Base-by-base conservation (phyloP, 2,888 invertebrate species). In the Philaethria dido region DNA sequence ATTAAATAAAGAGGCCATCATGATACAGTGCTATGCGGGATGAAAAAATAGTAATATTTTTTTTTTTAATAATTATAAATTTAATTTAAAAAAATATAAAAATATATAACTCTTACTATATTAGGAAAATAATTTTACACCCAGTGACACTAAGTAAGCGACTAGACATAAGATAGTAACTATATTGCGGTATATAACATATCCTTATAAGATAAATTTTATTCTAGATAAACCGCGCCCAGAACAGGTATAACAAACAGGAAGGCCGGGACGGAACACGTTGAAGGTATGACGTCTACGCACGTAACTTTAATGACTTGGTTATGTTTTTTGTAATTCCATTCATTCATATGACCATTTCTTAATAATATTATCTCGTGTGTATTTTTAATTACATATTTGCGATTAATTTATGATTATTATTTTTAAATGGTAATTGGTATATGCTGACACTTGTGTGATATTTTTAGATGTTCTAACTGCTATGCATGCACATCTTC, bases 211-310 rank as follows among this genome's bases (percentile, higher is more conserved):
- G 22, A 20, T n/a, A 39, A 42, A 11, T 55, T 14, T 55, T 55
- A 45, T 18, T 45, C 45, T 45, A 45, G 39, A 13, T 42, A 36
- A 62, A 59, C 69, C 55, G 45, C 45, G 39, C 50, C 62, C 36
- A 36, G 42, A 25, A 54, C 36, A 44, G 48, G 42, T 64, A 62
- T 66, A 62, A 64, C 60, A 50, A 42, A 42, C 65, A 68, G 69
- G 69, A 69, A 68, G 57, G 25, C 61, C 55, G 59, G 47, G 44
- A 59, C 67, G 65, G 68, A 71, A 69, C 61, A 62, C 48, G 59
- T 29, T 67, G 39, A 57, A 63, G 33, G 33, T 59, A 44, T 59
- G 48, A 57, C 33, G 25, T 57, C 33, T 48, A 4, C 47, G 20
- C 50, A 47, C 62, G 20, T 63, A 50, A 63, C 42, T 22, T 39